Conservation (phyloP, 2,888 invertebrate species). For the Cryptosula pallasiana region DNA sequence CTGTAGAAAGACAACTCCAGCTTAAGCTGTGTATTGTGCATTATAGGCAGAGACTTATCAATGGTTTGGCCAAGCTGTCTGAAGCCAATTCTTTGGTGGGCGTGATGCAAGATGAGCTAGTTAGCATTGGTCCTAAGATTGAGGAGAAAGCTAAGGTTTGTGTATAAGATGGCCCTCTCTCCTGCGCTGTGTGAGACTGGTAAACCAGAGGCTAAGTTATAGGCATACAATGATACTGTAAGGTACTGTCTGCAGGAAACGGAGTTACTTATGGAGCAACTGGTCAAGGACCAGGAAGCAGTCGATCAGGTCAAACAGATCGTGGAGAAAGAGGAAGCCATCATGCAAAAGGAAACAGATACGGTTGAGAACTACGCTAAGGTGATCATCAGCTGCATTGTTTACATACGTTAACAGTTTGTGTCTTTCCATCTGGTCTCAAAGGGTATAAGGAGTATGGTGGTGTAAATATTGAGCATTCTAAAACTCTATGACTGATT, state of each 20-base stretch:
- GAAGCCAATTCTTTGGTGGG: slow-evolving; percentile 50
- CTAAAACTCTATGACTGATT: no score
- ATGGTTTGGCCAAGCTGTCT: slow-evolving; percentile 47
- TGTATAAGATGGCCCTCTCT: no score
- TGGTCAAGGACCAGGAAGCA: slow-evolving; percentile 49
- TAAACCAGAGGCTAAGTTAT: no score
- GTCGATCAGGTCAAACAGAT: slow-evolving; percentile 50
- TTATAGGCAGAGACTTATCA: slow-evolving; percentile 42
- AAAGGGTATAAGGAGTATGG: no score
- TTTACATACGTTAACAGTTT: no score
- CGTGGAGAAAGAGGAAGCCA: slow-evolving; percentile 47
- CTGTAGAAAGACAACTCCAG: no score
- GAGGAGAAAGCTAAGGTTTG: slow-evolving; percentile 48
- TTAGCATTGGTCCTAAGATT: slow-evolving; percentile 47
- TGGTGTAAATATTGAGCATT: no score
- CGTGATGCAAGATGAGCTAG: slow-evolving; percentile 51
- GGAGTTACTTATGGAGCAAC: slow-evolving; percentile 44
- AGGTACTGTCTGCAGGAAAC: no score
- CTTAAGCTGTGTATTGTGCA: no score
- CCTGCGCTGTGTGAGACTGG: no score
- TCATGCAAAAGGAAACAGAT: slow-evolving; percentile 50
- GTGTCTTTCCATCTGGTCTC: no score
- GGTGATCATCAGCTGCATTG: slow-evolving; percentile 34
- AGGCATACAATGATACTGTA: no score
- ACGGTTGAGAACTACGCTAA: slow-evolving; percentile 52